Conservation (phyloP, 2,113 vertebrate species). For the Lathamus discolor region DNA sequence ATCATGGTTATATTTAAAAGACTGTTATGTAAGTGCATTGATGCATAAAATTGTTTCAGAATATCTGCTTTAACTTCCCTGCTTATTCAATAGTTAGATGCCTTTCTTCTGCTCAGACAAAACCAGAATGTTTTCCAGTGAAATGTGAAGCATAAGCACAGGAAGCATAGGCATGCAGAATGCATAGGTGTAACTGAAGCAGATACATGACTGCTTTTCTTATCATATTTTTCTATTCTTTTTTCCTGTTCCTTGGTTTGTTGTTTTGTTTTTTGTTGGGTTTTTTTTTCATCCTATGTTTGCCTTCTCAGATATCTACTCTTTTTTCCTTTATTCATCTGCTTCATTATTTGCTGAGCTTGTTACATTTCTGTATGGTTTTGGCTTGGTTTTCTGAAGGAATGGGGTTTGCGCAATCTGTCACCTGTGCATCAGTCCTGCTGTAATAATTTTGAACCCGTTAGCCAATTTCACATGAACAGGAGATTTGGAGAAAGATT, state of each 20-base stretch:
- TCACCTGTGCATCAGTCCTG: neutral
- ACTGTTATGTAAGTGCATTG: slow-evolving; percentile 3
- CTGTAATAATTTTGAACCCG: neutral
- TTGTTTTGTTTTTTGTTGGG: neutral
- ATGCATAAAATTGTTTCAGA: slow-evolving; percentile 38
- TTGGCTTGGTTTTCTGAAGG: neutral
- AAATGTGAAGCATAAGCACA: neutral
- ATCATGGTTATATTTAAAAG: slow-evolving; percentile 31
- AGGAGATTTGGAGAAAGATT: neutral
- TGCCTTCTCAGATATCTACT: neutral
- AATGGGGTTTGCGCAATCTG: neutral
- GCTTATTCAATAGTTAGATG: neutral
- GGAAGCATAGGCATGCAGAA: neutral
- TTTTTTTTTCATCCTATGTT: neutral
- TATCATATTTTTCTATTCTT: neutral
- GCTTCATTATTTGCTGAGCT: neutral
- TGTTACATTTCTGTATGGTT: neutral
- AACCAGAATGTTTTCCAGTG: neutral
- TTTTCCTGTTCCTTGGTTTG: neutral
- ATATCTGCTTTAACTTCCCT: slow-evolving; percentile 24
- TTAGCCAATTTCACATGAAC: neutral
- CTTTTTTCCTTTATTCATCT: neutral
- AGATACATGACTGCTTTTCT: neutral
- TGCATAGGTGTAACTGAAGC: neutral
- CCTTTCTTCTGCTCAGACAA: neutral